phyloP scores from a whole-genome alignment of 2,797 vertebrate species.

The Garrulus glandarius region DNA sequence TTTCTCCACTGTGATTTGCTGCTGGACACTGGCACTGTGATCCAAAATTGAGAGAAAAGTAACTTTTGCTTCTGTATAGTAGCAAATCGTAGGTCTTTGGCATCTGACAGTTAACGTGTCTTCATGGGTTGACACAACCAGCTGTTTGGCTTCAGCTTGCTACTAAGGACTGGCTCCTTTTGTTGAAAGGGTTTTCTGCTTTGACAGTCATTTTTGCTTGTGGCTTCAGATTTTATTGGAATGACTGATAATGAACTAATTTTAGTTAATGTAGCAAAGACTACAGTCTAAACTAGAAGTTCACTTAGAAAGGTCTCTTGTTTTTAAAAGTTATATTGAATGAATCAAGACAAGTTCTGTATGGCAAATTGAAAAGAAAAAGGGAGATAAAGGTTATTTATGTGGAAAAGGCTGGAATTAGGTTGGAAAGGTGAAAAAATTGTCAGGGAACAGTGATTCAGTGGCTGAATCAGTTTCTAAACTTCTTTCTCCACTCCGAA shows the following conservation, averaged over 20 bases:
- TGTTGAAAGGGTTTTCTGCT: background rate
- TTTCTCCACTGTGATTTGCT: background rate
- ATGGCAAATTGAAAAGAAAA: background rate
- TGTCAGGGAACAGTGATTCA: background rate
- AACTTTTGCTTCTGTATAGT: background rate
- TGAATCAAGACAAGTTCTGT: background rate
- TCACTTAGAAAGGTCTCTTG: background rate
- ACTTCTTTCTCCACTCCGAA: background rate
- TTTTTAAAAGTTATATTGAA: background rate
- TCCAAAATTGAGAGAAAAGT: background rate
- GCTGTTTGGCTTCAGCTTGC: background rate
- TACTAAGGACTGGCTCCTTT: background rate
- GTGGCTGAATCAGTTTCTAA: background rate
- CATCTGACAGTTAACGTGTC: background rate
- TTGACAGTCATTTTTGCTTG: background rate
- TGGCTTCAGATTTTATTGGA: background rate
- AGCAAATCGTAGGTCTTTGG: background rate
- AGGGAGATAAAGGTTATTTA: background rate
- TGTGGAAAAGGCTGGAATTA: background rate
- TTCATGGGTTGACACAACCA: background rate
- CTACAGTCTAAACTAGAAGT: background rate
- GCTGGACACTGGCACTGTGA: accelerated
- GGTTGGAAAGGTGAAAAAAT: background rate
- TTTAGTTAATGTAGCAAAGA: background rate
- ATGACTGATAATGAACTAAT: background rate